Evolutionary conservation across 2,113 vertebrate genomes (phyloP).

Genomic region (Heterotis niloticus): DNA sequence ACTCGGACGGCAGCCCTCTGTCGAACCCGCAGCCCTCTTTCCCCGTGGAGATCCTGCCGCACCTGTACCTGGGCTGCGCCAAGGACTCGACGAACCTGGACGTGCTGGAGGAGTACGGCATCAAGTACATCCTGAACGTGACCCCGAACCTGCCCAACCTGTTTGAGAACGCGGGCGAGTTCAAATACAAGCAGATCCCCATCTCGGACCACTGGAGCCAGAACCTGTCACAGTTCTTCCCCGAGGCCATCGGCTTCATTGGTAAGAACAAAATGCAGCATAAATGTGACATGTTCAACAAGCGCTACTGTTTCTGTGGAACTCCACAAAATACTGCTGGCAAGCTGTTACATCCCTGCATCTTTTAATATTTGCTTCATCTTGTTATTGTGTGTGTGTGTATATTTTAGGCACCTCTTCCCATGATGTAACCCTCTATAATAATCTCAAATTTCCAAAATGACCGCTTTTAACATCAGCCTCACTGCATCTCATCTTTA

Average conservation of each 20-base stretch:
- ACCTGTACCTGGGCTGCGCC: constrained; percentile 84
- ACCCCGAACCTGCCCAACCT: constrained; percentile 84
- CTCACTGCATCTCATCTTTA: no score
- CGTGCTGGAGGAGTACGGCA: constrained; percentile 73
- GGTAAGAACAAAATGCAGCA: constrained; percentile 60
- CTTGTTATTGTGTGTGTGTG: no score
- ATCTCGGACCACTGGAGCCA: constrained; percentile 89
- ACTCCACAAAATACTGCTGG: no score
- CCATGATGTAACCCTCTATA: no score
- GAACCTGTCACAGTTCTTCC: constrained; percentile 84
- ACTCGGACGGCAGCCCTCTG: constrained; percentile 69
- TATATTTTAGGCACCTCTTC: no score
- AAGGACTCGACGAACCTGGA: constrained; percentile 79
- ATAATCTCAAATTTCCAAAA: no score
- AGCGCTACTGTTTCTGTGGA: no score
- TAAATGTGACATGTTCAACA: no score
- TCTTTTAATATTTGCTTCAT: no score
- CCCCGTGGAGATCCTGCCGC: constrained; percentile 82
- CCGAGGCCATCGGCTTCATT: constrained; percentile 82
- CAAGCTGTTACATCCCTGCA: no score
- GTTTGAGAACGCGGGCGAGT: constrained; percentile 79
- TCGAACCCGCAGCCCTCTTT: constrained; percentile 70
- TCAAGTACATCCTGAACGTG: constrained; percentile 83
- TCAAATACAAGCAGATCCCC: constrained; percentile 86
- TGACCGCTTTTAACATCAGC: no score